Base-by-base conservation (phyloP, 2,888 invertebrate species). In the Dioctria rufipes region DNA sequence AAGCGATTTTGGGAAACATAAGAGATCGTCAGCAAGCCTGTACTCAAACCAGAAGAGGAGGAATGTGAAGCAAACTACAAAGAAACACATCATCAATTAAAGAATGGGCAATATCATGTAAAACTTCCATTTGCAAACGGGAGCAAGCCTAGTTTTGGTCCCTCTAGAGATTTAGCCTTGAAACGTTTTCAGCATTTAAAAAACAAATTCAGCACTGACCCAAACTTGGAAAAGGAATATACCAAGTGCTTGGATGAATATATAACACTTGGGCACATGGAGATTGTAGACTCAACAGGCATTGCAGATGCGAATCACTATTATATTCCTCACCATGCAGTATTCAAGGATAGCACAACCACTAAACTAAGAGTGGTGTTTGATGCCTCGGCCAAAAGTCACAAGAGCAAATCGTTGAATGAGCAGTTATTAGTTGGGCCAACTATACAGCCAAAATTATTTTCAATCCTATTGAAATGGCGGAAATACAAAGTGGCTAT, bases 401-500 rank as follows among this genome's bases (percentile, higher is more conserved):
- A 37, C 6, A 67, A 67, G 5, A 42, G 67, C 25, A 67, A 11
- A 11, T 67, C 67, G 5, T 42, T 67, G 46, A 67, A 67, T 40
- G 58, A 39, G 39, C 67, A 67, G 9, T 42, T 67, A 43, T 46
- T 67, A 5, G 42, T 11, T 9, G 67, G 43, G 13, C 67, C 67
- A 5, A 67, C 67, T 3, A 39, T 5, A 13, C 67, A 67, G 40
- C 67, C 67, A 3, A 40, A 40, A 67, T n/a, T 67, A 11, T 67
- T 37, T 40, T 67, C 67, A 67, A 67, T 43, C 6, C 11, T 51
- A 51, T 51, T 51, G 51, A 51, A 51, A 51, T 51, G 51, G 51
- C 25, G 25, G 25, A 25, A 25, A 25, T 25, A 25, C 25, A 25
- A 25, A 25, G 25, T 25, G 25, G 25, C 25, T 25, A 25, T 25